These are phyloP conservation scores for Zonotrichia leucophrys DNA, from an alignment of 2,113 vertebrate genomes.

Conservation along the genomic window DNA sequence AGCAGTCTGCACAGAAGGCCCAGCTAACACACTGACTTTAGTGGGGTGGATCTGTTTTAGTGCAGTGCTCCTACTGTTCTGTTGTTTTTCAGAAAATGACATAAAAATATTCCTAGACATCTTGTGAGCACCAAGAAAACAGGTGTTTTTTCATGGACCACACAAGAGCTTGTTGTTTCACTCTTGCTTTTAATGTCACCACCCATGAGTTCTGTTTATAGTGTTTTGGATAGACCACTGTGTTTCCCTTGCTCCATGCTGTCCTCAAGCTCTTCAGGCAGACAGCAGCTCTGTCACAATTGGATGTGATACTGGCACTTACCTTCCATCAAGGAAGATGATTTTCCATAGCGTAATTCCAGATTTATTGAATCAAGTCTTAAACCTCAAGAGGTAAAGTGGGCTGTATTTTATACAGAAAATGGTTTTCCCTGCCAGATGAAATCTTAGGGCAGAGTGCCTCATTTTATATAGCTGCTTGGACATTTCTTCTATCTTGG, in stretches of 20 bases:
- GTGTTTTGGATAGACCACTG: neutral
- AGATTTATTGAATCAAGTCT: neutral
- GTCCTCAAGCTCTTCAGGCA: neutral
- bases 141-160: neutral
- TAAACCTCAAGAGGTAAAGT: neutral
- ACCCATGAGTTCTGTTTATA: neutral
- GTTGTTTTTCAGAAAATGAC: neutral
- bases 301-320: neutral
- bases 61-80: neutral
- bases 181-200: neutral
- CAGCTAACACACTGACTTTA: neutral
- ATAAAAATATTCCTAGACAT: neutral
- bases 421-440: slow-evolving; percentile 8
- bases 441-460: neutral
- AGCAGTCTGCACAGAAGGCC: neutral
- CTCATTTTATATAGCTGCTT: slow-evolving; percentile 9
- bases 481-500: neutral
- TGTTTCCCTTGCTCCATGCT: neutral
- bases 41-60: neutral
- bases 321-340: neutral
- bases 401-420: slow-evolving; percentile 6
- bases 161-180: neutral
- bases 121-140: neutral
- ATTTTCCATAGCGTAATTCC: neutral
- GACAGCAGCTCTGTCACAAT: neutral